Base-by-base conservation (phyloP, 1,140 invertebrate species). In the Gonatopus flavifemur region DNA sequence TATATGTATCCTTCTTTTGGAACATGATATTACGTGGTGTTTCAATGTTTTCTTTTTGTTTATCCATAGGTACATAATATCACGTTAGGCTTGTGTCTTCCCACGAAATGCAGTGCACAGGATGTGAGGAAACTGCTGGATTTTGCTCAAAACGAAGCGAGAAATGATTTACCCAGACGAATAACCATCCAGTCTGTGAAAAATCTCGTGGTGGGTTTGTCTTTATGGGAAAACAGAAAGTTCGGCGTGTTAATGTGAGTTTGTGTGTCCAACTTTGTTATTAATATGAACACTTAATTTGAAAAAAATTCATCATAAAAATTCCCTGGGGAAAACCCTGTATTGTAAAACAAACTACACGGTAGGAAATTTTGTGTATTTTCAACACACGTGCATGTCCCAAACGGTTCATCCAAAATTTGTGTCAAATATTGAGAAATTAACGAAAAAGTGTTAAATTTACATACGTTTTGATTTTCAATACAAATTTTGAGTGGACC, bases 11-110 rank as follows among this genome's bases (percentile, higher is more conserved):
- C n/a, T n/a, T n/a, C n/a, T n/a, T n/a, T n/a, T n/a, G n/a, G n/a
- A n/a, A n/a, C n/a, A n/a, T n/a, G n/a, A n/a, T n/a, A n/a, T n/a
- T n/a, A n/a, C n/a, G n/a, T n/a, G n/a, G n/a, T n/a, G n/a, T n/a
- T 12, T 31, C 15, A 12, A 22, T 43, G 12, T 25, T 2, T 43
- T 35, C 21, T 44, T 44, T 18, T 33, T 35, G 13, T 32, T 50
- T n/a, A 41, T 25, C 15, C n/a, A n/a, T n/a, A n/a, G 72, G 59
- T 46, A 19, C 59, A 62, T 32, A 43, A 50, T 15, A 59, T 76
- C 38, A 57, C 49, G 5, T 45, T 76, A 20, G 73, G 76, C 9
- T 22, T 75, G 6, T 77, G 75, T 43, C 36, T 76, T 16, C 75
- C 74, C 24, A 49, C 53, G 18, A 57, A 50, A n/a, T 77, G 75